Evolutionary conservation across 2,113 vertebrate species (phyloP), one percentile per base, ranked within the genome.

Genomic region (Cygnus buccinator): DNA sequence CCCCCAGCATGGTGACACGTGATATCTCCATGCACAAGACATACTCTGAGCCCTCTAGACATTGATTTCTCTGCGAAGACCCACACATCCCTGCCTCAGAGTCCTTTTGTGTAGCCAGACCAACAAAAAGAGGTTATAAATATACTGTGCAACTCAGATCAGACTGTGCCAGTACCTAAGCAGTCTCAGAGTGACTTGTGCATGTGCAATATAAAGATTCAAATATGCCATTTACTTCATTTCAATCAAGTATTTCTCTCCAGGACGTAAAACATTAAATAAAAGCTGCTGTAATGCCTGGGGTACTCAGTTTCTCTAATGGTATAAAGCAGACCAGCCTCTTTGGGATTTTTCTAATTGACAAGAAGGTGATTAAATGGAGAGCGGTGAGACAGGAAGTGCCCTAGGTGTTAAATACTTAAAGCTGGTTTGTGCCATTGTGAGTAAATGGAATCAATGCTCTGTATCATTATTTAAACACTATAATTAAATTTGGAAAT

Each of bases 381-480:
- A 57, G 92, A 93, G 67, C 5, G 3, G 65, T 16, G 55, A 95
- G 95, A 91, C 44, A 89, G 93, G 96, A 94, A 83, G 54, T 55
- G 92, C 94, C 87, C 63, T 50, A 76, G 87, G 94, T 95, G 87
- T 95, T 96, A 94, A 89, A 95, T 91, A 92, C 96, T 94, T 93
- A 84, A 91, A 94, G 81, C 74, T 92, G 86, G 58, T 94, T 94
- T 93, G 86, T 94, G 78, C 81, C 67, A 63, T 77, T 94, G 92
- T 89, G 63, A 89, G 91, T 85, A 94, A 95, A 94, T 84, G 74
- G 77, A 95, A 96, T 96, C 94, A 35, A 96, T 95, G 94, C 84
- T 63, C 67, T 83, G 74, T 87, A 94, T 89, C 96, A 92, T 96
- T 96, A 96, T 94, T 96, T 95, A 96, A 97, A 95, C 63, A 59